A percentile compares a stretch with the other conserved stretches of the same genome.
phyloP scores from a whole-genome alignment of 1,140 invertebrate species.

The Popillia japonica region DNA sequence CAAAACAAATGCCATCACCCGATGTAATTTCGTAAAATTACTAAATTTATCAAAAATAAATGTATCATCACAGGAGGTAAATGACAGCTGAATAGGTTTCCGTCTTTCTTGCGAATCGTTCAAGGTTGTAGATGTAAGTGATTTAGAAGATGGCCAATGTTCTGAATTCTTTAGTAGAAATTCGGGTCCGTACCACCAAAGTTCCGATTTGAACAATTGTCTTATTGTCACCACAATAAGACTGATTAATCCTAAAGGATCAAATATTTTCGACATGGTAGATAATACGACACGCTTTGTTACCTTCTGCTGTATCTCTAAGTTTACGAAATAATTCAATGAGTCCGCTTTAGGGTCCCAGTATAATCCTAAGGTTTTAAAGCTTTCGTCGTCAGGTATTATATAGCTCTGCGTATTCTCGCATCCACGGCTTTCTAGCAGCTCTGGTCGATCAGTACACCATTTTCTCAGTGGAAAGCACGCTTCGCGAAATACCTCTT shows the following conservation, averaged over 20 bases:
- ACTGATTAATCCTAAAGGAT: slow-evolving; percentile 37
- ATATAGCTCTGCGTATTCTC: neutral
- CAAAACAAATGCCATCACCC: neutral
- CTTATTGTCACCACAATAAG: slow-evolving; percentile 4
- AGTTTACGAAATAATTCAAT: neutral
- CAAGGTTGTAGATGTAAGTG: no score
- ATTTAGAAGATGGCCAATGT: neutral
- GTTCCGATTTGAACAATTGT: neutral
- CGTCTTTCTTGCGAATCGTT: neutral
- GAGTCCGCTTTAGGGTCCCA: neutral
- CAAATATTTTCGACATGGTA: neutral
- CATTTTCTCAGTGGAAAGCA: no score
- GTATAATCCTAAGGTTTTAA: neutral
- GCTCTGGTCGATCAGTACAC: neutral
- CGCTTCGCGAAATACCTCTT: neutral
- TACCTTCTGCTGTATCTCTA: neutral
- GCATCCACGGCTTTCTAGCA: neutral
- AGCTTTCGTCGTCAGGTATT: neutral
- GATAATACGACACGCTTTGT: slow-evolving; percentile 35
- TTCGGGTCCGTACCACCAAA: neutral
- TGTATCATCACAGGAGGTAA: neutral
- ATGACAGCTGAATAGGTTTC: neutral
- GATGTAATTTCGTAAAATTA: neutral
- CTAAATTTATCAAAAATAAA: neutral
- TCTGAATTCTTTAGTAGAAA: neutral